These are phyloP conservation scores for Nowickia ferox DNA, from an alignment of 2,888 invertebrate genomes.

Conservation along the genomic window DNA sequence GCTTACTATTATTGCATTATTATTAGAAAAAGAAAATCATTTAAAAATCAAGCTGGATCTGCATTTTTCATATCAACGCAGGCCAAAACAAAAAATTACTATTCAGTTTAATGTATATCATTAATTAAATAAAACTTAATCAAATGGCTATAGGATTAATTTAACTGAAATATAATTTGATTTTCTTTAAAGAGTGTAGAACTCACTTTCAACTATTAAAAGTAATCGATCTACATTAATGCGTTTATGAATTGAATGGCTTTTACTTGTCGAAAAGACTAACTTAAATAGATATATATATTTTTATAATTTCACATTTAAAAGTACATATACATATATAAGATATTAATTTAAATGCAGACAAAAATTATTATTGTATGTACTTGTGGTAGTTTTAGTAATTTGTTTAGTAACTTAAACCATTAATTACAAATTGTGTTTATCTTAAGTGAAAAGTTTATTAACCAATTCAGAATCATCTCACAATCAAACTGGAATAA, in stretches of 20 bases:
- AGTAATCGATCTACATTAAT: slow-evolving; percentile 25
- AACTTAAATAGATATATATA: slow-evolving; percentile 43
- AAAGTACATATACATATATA: slow-evolving; percentile 17
- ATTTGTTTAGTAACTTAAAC: slow-evolving; percentile 56
- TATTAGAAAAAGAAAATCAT: no score
- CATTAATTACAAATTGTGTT: slow-evolving; percentile 4
- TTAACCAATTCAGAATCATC: not conserved
- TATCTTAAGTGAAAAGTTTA: slow-evolving; percentile 56
- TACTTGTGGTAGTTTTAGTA: slow-evolving; percentile 54
- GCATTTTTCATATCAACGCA: no score
- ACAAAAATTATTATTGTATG: slow-evolving; percentile 38
- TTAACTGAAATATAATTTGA: not conserved
- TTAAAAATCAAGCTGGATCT: no score
- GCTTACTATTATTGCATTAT: no score
- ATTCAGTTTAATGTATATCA: no score
- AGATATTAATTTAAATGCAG: slow-evolving; percentile 34
- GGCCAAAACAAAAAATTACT: no score
- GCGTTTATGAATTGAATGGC: slow-evolving; percentile 15
- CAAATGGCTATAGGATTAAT: not conserved
- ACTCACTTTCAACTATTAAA: slow-evolving; percentile 20
- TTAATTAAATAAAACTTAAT: no score
- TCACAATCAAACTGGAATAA: not conserved
- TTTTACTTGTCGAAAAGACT: slow-evolving; percentile 38
- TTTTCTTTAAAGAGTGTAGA: slow-evolving; percentile 32
- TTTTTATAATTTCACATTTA: slow-evolving; percentile 45